phyloP scores from a whole-genome alignment of 2,113 vertebrate genomes.

The Holacanthus passer region DNA sequence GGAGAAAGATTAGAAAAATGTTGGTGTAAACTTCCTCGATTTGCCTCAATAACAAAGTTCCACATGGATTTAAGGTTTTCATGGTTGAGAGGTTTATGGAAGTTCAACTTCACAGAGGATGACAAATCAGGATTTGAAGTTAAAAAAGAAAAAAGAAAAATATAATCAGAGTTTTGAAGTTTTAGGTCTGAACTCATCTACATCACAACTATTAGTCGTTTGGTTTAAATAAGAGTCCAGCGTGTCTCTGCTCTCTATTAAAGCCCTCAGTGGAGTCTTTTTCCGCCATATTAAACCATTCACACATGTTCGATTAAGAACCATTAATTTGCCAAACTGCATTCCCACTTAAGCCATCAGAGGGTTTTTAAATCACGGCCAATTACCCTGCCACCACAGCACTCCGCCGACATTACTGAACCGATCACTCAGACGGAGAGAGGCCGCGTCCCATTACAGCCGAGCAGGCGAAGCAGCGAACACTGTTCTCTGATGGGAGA shows the following conservation, averaged over 20 bases:
- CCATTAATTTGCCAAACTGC: slow-evolving; percentile 71
- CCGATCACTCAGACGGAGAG: slow-evolving; percentile 60
- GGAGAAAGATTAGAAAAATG: background rate
- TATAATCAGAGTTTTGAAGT: background rate
- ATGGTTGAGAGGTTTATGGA: background rate
- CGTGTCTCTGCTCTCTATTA: slow-evolving; percentile 14
- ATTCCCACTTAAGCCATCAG: slow-evolving; percentile 72
- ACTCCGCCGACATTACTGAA: slow-evolving; percentile 68
- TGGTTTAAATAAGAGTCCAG: slow-evolving; percentile 22
- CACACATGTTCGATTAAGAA: slow-evolving; percentile 71
- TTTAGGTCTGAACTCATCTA: background rate
- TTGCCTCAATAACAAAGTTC: too few relatives aligned
- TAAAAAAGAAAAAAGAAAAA: background rate
- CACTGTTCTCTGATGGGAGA: background rate
- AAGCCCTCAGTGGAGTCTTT: slow-evolving; percentile 57
- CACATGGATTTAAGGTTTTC: background rate
- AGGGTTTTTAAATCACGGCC: slow-evolving; percentile 78
- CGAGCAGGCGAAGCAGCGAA: background rate
- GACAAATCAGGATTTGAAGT: background rate
- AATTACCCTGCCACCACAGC: slow-evolving; percentile 74
- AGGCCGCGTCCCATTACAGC: slow-evolving; percentile 39
- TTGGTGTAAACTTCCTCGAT: too few relatives aligned
- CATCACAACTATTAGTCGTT: background rate
- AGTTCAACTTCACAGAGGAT: background rate
- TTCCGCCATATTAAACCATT: slow-evolving; percentile 68